Conservation (phyloP, 2,113 vertebrate species). For the Tachuris rubrigastra region DNA sequence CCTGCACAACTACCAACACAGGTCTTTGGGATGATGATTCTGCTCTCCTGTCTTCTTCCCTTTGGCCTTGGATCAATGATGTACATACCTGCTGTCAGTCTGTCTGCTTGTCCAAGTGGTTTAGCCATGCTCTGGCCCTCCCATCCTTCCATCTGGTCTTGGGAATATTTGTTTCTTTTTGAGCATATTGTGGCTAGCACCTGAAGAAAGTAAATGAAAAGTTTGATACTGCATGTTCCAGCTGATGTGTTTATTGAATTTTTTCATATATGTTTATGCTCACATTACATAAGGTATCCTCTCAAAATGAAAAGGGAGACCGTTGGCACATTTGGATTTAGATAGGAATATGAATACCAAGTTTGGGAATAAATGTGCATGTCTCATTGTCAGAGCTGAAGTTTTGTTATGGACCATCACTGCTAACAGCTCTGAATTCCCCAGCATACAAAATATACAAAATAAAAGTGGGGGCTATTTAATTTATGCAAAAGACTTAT, state of each 20-base stretch:
- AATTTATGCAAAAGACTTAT: not conserved
- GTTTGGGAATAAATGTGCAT: not conserved
- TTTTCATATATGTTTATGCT: not conserved
- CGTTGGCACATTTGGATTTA: not conserved
- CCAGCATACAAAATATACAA: not conserved
- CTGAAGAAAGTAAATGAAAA: not conserved
- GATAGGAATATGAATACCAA: not conserved
- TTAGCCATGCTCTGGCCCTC: not conserved
- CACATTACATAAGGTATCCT: not conserved
- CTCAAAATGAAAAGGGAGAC: not conserved
- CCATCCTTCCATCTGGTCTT: not conserved
- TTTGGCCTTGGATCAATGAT: not conserved
- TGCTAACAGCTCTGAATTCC: not conserved
- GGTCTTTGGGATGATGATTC: not conserved
- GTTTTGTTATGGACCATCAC: not conserved
- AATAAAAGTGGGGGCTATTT: not conserved
- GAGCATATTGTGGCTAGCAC: not conserved
- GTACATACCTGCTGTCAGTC: not conserved
- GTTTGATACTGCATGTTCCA: not conserved
- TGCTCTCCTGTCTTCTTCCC: not conserved
- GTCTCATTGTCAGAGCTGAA: not conserved
- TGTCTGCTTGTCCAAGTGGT: fast-evolving
- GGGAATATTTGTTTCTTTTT: not conserved
- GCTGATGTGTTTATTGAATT: not conserved
- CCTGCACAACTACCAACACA: not conserved